These are phyloP conservation scores for Cremastinae sp. DNA, from an alignment of 2,888 invertebrate genomes.

Conservation along the genomic window DNA sequence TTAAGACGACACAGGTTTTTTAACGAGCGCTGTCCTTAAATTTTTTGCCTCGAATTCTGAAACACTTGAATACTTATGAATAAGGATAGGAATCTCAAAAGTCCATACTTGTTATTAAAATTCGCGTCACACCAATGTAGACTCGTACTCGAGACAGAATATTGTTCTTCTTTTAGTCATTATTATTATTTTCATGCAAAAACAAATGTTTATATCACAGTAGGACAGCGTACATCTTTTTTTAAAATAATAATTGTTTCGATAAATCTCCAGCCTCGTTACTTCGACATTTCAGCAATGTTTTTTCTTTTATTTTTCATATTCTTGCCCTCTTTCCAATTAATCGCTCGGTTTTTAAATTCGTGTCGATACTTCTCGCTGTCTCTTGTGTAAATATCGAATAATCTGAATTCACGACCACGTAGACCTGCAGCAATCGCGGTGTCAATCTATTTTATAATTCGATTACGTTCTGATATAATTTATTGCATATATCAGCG, in stretches of 20 bases:
- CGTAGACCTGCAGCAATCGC: slow-evolving; percentile 55
- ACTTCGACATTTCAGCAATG: slow-evolving; percentile 30
- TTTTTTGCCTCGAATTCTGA: slow-evolving; percentile 14
- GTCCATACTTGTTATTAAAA: slow-evolving; percentile 59
- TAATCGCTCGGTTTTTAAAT: slow-evolving; percentile 11
- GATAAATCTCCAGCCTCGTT: slow-evolving; percentile 41
- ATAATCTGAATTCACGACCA: slow-evolving; percentile 43
- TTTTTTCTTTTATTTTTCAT: background rate
- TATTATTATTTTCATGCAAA: slow-evolving; percentile 76
- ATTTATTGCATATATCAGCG: slow-evolving; percentile 28
- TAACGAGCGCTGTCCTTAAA: no score
- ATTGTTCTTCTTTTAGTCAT: slow-evolving; percentile 32
- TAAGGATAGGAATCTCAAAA: slow-evolving; percentile 41
- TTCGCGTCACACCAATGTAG: slow-evolving; percentile 61
- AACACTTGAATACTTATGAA: slow-evolving; percentile 41
- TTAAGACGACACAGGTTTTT: no score
- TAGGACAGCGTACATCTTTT: slow-evolving; percentile 79
- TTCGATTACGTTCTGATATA: slow-evolving; percentile 44
- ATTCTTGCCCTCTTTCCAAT: slow-evolving; percentile 52
- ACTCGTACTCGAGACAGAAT: slow-evolving; percentile 75
- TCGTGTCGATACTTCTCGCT: slow-evolving; percentile 34
- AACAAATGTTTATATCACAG: slow-evolving; percentile 80
- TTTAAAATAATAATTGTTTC: slow-evolving; percentile 55
- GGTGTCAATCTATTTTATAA: slow-evolving; percentile 22
- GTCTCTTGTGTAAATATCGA: slow-evolving; percentile 41